Evolutionary conservation across 1,140 invertebrate species (phyloP).

Genomic region (Glossosoma conforme): DNA sequence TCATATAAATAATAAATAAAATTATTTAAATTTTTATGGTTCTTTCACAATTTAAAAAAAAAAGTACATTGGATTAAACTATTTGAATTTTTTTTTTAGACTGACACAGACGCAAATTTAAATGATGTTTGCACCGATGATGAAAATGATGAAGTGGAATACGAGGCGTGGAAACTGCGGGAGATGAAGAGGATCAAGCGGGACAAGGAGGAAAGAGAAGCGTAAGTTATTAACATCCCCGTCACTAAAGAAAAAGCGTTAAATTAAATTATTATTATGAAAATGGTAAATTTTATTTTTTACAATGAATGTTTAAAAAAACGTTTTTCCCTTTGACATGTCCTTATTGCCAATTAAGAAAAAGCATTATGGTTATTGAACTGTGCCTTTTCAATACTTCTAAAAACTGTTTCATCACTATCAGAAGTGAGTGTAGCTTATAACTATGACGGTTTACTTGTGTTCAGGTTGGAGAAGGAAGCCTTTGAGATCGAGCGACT

Average conservation of each 20-base stretch:
- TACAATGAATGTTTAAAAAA: too few species aligned
- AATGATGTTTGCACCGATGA: conserved; percentile 94
- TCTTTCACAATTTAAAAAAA: conserved; percentile 2
- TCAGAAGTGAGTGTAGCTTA: too few species aligned
- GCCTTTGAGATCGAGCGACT: conserved; percentile 86
- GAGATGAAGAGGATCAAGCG: conserved; percentile 95
- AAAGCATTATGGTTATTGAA: too few species aligned
- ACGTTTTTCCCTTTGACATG: too few species aligned
- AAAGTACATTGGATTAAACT: background rate
- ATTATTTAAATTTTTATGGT: conserved; percentile 6
- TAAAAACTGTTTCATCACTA: too few species aligned
- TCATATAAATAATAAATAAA: background rate
- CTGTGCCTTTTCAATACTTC: too few species aligned
- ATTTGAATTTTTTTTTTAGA: conserved; percentile 14
- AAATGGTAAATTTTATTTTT: too few species aligned
- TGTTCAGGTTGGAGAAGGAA: conserved; percentile 71
- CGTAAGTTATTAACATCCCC: conserved; percentile 52
- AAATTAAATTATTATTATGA: too few species aligned
- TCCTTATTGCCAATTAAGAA: conserved; percentile 14
- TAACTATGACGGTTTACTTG: background rate
- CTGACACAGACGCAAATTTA: conserved; percentile 52
- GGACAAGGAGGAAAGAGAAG: conserved; percentile 91
- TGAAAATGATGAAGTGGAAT: conserved; percentile 97
- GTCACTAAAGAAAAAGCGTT: too few species aligned
- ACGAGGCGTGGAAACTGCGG: conserved; percentile 95